Conservation (phyloP, 2,888 invertebrate species). For the Diplolepis rosae region DNA sequence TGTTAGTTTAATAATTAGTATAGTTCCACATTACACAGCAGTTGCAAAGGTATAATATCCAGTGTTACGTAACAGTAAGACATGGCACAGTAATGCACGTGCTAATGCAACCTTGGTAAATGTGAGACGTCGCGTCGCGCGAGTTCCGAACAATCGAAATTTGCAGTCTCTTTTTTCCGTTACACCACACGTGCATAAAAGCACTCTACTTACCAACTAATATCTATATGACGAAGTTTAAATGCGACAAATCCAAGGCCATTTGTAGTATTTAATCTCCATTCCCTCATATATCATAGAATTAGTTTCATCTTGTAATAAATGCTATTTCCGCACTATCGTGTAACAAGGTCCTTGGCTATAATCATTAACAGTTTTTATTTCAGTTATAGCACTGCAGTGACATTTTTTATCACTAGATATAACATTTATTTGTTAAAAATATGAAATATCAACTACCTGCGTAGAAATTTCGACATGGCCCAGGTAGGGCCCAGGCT, state of each 20-base stretch:
- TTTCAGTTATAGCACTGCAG: too few relatives aligned
- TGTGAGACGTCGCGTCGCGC: neutral
- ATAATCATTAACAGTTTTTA: too few relatives aligned
- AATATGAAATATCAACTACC: too few relatives aligned
- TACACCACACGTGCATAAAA: neutral
- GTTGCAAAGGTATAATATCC: constrained; percentile 9
- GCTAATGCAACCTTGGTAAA: constrained; percentile 6
- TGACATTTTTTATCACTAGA: too few relatives aligned
- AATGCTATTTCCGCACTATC: neutral
- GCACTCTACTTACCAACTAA: neutral
- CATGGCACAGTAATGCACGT: constrained; percentile 7
- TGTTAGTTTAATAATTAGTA: neutral
- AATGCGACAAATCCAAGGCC: neutral
- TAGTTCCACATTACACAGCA: constrained; percentile 1
- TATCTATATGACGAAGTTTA: neutral
- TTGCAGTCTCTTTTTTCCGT: neutral
- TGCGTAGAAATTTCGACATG: too few relatives aligned
- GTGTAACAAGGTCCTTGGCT: too few relatives aligned
- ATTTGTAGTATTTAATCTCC: constrained; percentile 5
- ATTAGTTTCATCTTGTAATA: neutral
- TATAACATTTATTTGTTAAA: too few relatives aligned
- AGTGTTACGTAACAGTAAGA: constrained; percentile 3
- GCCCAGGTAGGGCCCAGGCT: too few relatives aligned
- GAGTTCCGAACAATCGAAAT: neutral
- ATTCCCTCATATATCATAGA: neutral